A percentile compares a stretch with the other conserved stretches of the same genome.
phyloP scores from a whole-genome alignment of 2,113 vertebrate genomes.

The Ibidorhyncha struthersii region DNA sequence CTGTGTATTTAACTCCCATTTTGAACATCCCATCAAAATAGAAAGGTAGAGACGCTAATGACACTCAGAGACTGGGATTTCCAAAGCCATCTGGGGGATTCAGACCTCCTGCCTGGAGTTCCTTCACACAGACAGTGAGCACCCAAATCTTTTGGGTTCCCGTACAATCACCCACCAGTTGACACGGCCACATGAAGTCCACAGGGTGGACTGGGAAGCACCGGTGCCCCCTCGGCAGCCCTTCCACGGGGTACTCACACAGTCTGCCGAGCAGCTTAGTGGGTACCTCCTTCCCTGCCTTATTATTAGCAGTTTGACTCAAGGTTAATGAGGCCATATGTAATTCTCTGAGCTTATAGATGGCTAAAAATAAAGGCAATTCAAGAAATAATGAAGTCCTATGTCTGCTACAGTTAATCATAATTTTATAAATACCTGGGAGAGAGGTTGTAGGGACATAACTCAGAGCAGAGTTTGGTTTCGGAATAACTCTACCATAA shows the following conservation, averaged over 20 bases:
- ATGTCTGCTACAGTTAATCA: neutral
- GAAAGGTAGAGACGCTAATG: neutral
- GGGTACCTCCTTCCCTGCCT: neutral
- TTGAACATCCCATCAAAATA: neutral
- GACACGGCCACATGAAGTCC: fast-evolving
- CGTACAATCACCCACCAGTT: fast-evolving
- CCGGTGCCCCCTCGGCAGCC: neutral
- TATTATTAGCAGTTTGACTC: neutral
- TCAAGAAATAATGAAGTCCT: conserved; percentile 9
- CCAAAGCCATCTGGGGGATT: neutral
- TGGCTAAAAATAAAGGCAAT: neutral
- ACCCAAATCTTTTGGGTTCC: neutral
- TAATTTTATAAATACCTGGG: conserved; percentile 7
- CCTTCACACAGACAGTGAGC: neutral
- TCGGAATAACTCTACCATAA: conserved; percentile 13
- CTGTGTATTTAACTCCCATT: neutral
- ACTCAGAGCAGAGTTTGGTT: neutral
- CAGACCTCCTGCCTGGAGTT: neutral
- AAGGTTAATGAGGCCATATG: neutral
- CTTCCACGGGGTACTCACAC: neutral
- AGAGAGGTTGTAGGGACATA: neutral
- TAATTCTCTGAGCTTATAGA: neutral
- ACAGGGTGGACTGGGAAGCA: fast-evolving
- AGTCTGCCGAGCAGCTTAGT: neutral
- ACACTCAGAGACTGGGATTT: neutral